A percentile compares a stretch with the other conserved stretches of the same genome.
Evolutionary conservation across 35 echinoderm and acorn worm genomes (phyloP).

Genomic region (Amphiura filiformis): DNA sequence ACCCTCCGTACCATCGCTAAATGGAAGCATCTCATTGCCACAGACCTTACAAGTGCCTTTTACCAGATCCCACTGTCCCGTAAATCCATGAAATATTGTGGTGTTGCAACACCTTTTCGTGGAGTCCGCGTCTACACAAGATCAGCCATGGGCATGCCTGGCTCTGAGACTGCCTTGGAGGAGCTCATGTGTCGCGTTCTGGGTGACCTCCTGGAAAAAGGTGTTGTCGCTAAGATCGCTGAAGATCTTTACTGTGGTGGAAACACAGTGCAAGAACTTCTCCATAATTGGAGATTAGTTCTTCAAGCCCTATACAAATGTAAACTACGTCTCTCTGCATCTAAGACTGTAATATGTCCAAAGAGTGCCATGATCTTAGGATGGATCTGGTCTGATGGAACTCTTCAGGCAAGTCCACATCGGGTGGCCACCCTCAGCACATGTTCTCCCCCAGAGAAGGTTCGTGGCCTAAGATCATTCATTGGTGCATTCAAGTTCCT

Average conservation of each 20-base stretch:
- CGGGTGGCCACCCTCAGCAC: background rate
- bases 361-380: constrained; percentile 59
- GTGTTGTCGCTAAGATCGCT: constrained; percentile 49
- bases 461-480: constrained; percentile 43
- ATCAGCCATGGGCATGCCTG: constrained; percentile 63
- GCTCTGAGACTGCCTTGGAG: constrained; percentile 58
- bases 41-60: constrained; percentile 62
- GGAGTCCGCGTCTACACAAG: constrained; percentile 60
- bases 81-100: constrained; percentile 58
- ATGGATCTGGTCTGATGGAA: constrained; percentile 55
- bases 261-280: constrained; percentile 20
- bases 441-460: constrained; percentile 8
- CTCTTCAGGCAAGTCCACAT: constrained; percentile 42
- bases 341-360: constrained; percentile 53
- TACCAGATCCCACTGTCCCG: constrained; percentile 47
- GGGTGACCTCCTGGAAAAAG: constrained; percentile 45
- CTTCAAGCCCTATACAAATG: constrained; percentile 7
- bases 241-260: constrained; percentile 57
- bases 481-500: constrained; percentile 47
- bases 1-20: constrained; percentile 40
- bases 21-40: constrained; percentile 49
- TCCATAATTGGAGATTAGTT: constrained; percentile 30
- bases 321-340: constrained; percentile 23
- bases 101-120: constrained; percentile 59
- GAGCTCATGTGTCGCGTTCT: constrained; percentile 69